Evolutionary conservation across 2,113 vertebrate species (phyloP).

Genomic region (Symphodus melops): DNA sequence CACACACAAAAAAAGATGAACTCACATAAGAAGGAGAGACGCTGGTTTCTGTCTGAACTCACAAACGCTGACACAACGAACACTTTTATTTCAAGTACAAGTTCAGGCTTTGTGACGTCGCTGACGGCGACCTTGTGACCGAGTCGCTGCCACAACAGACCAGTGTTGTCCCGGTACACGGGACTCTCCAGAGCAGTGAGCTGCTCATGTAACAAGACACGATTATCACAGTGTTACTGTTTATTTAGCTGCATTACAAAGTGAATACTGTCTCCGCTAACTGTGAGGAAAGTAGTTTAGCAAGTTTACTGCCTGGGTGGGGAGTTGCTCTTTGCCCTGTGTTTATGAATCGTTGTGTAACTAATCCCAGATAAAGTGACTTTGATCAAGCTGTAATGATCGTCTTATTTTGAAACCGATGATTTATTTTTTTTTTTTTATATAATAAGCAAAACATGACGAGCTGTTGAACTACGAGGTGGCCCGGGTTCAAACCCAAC

Average conservation of each 20-base stretch:
- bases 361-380: not conserved
- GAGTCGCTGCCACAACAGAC: constrained; percentile 12
- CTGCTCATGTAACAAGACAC: constrained; percentile 10
- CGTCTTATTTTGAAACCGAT: too few relatives aligned
- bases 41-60: not conserved
- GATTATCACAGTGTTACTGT: not conserved
- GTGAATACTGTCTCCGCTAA: not conserved
- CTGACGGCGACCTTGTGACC: constrained; percentile 28
- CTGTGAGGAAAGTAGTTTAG: too few relatives aligned
- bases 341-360: not conserved
- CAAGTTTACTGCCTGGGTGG: not conserved
- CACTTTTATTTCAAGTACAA: not conserved
- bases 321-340: not conserved
- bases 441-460: too few relatives aligned
- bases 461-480: too few relatives aligned
- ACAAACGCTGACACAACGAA: not conserved
- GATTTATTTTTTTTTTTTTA: not conserved
- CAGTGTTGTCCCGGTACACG: constrained; percentile 19
- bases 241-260: not conserved
- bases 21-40: too few relatives aligned
- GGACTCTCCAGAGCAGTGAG: not conserved
- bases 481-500: too few relatives aligned
- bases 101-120: not conserved
- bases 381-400: not conserved
- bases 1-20: too few relatives aligned